phyloP scores from a whole-genome alignment of 2,888 invertebrate species.

The Cosmia pyralina region DNA sequence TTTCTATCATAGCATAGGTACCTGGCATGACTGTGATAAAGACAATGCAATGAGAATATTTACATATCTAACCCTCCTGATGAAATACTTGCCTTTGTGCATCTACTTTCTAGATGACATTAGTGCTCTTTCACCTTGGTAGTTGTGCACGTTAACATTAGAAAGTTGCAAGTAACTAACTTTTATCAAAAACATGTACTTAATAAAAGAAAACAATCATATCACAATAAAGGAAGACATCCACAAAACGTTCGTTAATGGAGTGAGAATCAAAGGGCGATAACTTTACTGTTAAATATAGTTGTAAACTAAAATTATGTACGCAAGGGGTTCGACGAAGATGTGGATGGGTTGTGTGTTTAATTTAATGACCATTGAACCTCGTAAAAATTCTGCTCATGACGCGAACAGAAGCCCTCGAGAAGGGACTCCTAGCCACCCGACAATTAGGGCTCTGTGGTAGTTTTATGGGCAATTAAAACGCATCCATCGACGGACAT shows the following conservation, averaged over 20 bases:
- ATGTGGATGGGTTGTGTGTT: conserved; percentile 69
- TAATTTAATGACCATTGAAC: conserved; percentile 76
- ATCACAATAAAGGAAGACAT: conserved; percentile 48
- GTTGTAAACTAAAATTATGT: conserved; percentile 62
- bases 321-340: conserved; percentile 43
- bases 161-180: not conserved
- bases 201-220: conserved; percentile 29
- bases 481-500: conserved; percentile 76
- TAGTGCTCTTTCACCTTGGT: not conserved
- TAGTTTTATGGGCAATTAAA: conserved; percentile 84
- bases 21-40: not conserved
- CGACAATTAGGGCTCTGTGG: conserved; percentile 84
- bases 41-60: conserved; percentile 3
- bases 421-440: conserved; percentile 70
- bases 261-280: conserved; percentile 44
- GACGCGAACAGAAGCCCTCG: conserved; percentile 71
- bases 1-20: not conserved
- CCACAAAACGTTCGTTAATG: conserved; percentile 57
- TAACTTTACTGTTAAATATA: conserved; percentile 61
- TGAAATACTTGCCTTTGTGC: not conserved
- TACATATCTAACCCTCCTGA: not conserved
- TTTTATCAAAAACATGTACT: not conserved
- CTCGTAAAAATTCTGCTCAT: conserved; percentile 79
- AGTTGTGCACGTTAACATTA: not conserved
- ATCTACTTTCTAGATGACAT: not conserved